phyloP scores from a whole-genome alignment of 2,797 vertebrate species.

The Rhabdophis nuchalis region DNA sequence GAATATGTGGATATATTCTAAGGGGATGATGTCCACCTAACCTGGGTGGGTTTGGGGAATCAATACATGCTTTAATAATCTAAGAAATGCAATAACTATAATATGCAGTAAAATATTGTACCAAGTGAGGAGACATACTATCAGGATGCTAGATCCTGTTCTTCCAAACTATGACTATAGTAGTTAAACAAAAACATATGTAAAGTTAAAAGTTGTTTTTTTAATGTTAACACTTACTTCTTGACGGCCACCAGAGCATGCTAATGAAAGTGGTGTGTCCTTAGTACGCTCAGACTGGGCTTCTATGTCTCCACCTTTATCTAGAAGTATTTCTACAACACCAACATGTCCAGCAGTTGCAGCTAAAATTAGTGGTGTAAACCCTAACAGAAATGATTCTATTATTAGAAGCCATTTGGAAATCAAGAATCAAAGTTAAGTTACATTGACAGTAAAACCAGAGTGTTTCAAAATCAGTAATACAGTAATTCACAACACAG shows the following conservation, averaged over 20 bases:
- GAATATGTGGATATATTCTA: neutral
- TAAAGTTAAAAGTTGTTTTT: neutral
- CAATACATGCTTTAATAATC: neutral
- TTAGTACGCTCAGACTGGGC: slow-evolving; percentile 99
- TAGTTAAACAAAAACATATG: neutral
- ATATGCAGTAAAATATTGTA: neutral
- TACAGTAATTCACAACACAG: neutral
- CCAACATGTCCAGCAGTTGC: slow-evolving; percentile 97
- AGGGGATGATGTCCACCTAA: neutral
- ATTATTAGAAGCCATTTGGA: slow-evolving; percentile 21
- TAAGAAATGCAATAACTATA: neutral
- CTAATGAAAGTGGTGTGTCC: slow-evolving; percentile 96
- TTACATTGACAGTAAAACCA: slow-evolving; percentile 12
- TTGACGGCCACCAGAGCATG: slow-evolving; percentile 95
- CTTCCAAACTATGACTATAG: neutral
- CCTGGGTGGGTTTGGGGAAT: neutral
- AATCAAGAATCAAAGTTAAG: neutral
- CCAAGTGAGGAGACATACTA: neutral
- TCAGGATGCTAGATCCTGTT: neutral
- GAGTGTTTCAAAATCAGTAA: neutral
- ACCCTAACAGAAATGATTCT: slow-evolving; percentile 74
- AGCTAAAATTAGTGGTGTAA: slow-evolving; percentile 95
- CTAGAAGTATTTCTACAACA: slow-evolving; percentile 97
- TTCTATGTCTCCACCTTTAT: slow-evolving; percentile 98
- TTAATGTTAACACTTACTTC: slow-evolving; percentile 74